Evolutionary conservation across 2,797 vertebrate species (phyloP).

Genomic region (Pseudopleuronectes americanus): DNA sequence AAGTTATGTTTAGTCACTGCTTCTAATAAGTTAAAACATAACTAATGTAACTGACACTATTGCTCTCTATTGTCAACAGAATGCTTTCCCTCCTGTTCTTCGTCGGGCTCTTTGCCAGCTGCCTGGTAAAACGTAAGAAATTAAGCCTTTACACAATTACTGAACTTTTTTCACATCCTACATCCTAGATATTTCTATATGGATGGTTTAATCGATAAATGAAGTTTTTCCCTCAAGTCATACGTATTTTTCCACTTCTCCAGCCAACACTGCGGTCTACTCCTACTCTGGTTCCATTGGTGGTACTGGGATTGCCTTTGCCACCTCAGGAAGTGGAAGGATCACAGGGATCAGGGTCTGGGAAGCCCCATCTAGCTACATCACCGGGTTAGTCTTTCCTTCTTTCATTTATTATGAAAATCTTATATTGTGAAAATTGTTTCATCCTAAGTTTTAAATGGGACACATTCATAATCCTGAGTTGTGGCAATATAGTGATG

Average conservation of each 20-base stretch:
- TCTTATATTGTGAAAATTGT: too few relatives aligned
- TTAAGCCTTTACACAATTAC: neutral
- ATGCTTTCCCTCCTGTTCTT: conserved; percentile 36
- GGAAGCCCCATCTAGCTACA: conserved; percentile 7
- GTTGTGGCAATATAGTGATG: too few relatives aligned
- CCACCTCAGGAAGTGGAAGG: conserved; percentile 11
- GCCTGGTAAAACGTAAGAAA: conserved; percentile 31
- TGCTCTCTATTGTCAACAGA: conserved; percentile 3
- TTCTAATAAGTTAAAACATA: neutral
- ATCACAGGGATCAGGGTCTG: conserved; percentile 47
- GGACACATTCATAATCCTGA: too few relatives aligned
- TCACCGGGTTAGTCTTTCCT: conserved; percentile 48
- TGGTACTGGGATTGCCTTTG: conserved; percentile 26
- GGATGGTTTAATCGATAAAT: neutral
- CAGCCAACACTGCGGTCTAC: neutral
- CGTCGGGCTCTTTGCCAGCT: conserved; percentile 13
- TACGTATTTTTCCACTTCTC: neutral
- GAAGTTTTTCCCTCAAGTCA: neutral
- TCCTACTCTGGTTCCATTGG: conserved; percentile 48
- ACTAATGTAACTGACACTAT: neutral
- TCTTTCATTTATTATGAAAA: neutral
- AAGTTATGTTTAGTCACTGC: neutral
- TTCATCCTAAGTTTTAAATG: too few relatives aligned
- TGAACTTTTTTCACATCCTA: neutral
- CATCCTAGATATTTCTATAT: neutral